Percentiles rank a stretch among this genome's conserved stretches.
Conservation (phyloP, 1,140 invertebrate genomes). For the Periplaneta americana region DNA sequence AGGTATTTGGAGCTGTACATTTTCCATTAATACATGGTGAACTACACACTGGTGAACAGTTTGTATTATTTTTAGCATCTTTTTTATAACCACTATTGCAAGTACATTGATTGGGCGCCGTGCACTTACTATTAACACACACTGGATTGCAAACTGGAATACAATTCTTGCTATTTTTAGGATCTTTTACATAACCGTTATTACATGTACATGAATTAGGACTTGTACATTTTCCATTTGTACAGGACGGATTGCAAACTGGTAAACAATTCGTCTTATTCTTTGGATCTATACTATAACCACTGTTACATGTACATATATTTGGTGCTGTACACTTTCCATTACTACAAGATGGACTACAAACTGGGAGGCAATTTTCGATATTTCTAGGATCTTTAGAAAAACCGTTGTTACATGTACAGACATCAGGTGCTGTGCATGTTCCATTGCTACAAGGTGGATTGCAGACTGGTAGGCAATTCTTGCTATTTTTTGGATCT, state of each 20-base stretch:
- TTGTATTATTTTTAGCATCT: not conserved
- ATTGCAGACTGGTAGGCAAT: not conserved
- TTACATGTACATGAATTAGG: not conserved
- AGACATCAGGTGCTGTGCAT: constrained; percentile 20
- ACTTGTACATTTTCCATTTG: not conserved
- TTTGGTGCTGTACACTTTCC: not conserved
- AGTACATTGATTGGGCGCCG: not conserved
- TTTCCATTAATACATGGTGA: not conserved
- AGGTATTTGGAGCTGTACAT: constrained; percentile 24
- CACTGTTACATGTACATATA: not conserved
- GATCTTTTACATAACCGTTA: not conserved
- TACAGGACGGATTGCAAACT: not conserved
- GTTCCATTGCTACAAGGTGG: constrained; percentile 26
- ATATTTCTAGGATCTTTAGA: not conserved
- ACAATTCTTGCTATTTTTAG: not conserved
- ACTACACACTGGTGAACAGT: not conserved
- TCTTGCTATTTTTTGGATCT: not conserved
- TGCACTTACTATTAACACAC: not conserved
- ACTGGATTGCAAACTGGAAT: not conserved
- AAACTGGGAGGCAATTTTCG: not conserved
- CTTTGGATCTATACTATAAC: not conserved
- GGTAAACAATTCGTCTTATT: not conserved
- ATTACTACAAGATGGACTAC: not conserved
- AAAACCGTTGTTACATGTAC: not conserved
- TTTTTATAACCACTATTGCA: not conserved